These are phyloP conservation scores for Nowickia ferox DNA, from an alignment of 2,888 invertebrate species.

Conservation along the genomic window DNA sequence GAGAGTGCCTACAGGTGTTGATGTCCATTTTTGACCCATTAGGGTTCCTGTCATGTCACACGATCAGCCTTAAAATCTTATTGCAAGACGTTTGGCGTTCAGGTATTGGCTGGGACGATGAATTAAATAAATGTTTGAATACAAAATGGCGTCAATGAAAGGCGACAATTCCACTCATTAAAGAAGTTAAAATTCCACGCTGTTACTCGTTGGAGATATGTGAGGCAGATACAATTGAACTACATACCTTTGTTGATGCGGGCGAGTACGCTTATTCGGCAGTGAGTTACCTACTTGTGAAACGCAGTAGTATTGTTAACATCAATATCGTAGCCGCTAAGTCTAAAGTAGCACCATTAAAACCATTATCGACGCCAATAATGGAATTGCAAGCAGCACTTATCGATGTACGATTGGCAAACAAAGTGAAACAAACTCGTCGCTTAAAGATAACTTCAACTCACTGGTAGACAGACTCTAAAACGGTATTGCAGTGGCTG, in stretches of 20 bases:
- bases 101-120: conserved; percentile 57
- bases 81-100: conserved; percentile 61
- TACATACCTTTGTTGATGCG: conserved; percentile 63
- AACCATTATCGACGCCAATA: conserved; percentile 50
- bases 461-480: conserved; percentile 56
- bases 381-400: conserved; percentile 37
- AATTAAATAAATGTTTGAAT: conserved; percentile 30
- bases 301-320: not conserved
- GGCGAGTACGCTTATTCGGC: conserved; percentile 57
- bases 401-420: conserved; percentile 31
- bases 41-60: too few species aligned
- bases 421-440: conserved; percentile 23
- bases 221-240: not conserved
- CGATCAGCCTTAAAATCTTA: not conserved
- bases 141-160: conserved; percentile 60
- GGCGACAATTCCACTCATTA: conserved; percentile 32
- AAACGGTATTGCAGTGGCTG: conserved; percentile 54
- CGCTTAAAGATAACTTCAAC: conserved; percentile 23
- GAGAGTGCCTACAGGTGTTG: too few species aligned
- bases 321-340: conserved; percentile 50
- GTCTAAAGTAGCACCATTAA: conserved; percentile 61
- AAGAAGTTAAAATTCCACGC: conserved; percentile 20
- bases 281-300: conserved; percentile 43
- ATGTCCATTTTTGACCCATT: too few species aligned
- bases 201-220: conserved; percentile 13